These are phyloP conservation scores for Rhynchomys soricoides DNA, from an alignment of 2,113 vertebrate genomes.

Conservation along the genomic window DNA sequence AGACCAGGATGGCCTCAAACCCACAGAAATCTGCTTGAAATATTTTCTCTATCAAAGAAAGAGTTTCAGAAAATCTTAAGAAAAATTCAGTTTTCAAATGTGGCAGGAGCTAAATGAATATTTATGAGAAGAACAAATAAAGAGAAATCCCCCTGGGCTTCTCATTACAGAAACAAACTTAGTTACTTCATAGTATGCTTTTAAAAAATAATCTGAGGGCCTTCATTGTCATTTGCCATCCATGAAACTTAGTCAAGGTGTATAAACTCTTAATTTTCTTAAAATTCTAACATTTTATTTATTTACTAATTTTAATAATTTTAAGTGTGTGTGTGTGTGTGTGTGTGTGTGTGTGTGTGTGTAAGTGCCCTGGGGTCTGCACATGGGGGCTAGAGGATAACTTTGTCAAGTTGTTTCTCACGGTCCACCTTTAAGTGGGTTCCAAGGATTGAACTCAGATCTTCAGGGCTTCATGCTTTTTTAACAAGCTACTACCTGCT, in stretches of 20 bases:
- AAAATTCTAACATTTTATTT: neutral
- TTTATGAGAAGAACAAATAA: slow-evolving; percentile 43
- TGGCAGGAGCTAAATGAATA: slow-evolving; percentile 5
- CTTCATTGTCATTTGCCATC: neutral
- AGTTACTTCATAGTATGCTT: neutral
- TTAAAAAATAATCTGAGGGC: neutral
- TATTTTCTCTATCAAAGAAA: slow-evolving; percentile 22
- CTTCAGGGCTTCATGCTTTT: neutral
- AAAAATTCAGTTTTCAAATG: neutral
- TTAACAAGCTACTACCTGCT: neutral
- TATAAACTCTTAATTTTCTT: neutral
- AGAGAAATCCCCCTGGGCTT: neutral
- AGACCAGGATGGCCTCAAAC: neutral
- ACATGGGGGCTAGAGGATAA: neutral
- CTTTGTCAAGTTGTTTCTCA: neutral
- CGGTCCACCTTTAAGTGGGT: neutral
- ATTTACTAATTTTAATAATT: neutral
- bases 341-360: neutral
- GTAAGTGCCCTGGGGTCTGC: neutral
- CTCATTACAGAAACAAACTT: neutral
- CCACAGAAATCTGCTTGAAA: neutral
- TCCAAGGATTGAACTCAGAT: neutral
- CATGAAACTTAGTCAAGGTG: neutral
- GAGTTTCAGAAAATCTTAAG: slow-evolving; percentile 33
- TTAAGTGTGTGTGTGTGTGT: neutral